phyloP scores from a whole-genome alignment of 2,113 vertebrate species.

The Anarrhichthys ocellatus region DNA sequence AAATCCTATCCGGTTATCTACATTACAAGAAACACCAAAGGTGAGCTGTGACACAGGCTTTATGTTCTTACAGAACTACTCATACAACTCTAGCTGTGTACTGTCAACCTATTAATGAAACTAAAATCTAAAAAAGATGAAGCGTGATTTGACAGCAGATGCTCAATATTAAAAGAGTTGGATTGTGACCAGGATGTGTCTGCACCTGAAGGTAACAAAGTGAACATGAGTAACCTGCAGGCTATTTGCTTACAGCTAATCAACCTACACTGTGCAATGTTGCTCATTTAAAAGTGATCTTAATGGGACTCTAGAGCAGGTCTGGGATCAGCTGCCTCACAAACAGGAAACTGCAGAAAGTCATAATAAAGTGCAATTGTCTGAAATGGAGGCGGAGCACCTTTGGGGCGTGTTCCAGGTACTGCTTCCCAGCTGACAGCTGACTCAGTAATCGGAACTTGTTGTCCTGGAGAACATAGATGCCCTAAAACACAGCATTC shows the following conservation, averaged over 20 bases:
- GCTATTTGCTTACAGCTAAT: background rate
- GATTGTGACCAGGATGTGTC: background rate
- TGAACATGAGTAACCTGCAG: background rate
- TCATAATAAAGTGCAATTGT: background rate
- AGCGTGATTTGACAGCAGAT: background rate
- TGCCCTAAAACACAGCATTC: conserved; percentile 84
- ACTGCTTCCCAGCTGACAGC: conserved; percentile 94
- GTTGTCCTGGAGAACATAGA: conserved; percentile 97
- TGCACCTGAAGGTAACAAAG: background rate
- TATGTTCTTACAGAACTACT: too few relatives aligned
- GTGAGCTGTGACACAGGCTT: too few relatives aligned
- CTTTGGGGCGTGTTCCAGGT: conserved; percentile 95
- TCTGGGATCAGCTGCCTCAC: conserved; percentile 3
- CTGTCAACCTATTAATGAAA: background rate
- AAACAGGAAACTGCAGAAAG: background rate
- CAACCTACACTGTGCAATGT: background rate
- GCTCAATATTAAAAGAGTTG: background rate
- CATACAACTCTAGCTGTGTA: too few relatives aligned
- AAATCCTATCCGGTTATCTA: background rate
- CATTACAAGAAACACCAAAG: background rate
- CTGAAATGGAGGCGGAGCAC: conserved; percentile 67
- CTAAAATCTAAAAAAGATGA: background rate
- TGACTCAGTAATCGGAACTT: conserved; percentile 92
- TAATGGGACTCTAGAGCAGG: background rate
- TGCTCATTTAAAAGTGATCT: background rate